Percentiles rank a stretch among this genome's conserved stretches.
Evolutionary conservation across 2,797 vertebrate species (phyloP).

Genomic region (Erethizon dorsatum): DNA sequence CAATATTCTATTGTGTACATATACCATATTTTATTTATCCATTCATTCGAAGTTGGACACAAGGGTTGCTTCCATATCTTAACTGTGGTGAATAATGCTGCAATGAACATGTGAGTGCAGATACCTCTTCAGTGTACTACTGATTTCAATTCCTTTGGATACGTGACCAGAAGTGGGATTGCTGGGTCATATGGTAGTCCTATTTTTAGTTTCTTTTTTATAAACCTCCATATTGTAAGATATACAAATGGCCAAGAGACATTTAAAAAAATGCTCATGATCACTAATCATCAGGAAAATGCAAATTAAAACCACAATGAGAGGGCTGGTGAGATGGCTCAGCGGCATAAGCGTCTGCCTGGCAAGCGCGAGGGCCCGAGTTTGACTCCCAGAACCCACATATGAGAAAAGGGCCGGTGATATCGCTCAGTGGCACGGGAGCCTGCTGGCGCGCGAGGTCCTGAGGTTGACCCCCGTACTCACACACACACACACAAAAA

Average conservation of each 20-base stretch:
- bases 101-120: not conserved
- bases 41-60: not conserved
- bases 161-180: not conserved
- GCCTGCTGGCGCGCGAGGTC: too few species aligned
- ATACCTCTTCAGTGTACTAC: not conserved
- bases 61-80: not conserved
- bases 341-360: too few species aligned
- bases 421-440: too few species aligned
- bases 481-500: too few species aligned
- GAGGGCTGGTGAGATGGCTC: too few species aligned
- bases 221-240: not conserved
- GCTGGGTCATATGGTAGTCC: not conserved
- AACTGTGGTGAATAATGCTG: not conserved
- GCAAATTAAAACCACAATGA: not conserved
- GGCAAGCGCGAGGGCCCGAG: too few species aligned
- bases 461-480: too few species aligned
- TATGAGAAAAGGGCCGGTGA: too few species aligned
- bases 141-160: not conserved
- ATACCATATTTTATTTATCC: not conserved
- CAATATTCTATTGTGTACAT: not conserved
- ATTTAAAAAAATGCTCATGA: not conserved
- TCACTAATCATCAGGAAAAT: not conserved
- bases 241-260: not conserved
- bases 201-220: not conserved
- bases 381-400: too few species aligned